Percentiles rank a stretch among this genome's conserved stretches.
phyloP scores from a whole-genome alignment of 2,888 invertebrate species.

The Taenaris catops region DNA sequence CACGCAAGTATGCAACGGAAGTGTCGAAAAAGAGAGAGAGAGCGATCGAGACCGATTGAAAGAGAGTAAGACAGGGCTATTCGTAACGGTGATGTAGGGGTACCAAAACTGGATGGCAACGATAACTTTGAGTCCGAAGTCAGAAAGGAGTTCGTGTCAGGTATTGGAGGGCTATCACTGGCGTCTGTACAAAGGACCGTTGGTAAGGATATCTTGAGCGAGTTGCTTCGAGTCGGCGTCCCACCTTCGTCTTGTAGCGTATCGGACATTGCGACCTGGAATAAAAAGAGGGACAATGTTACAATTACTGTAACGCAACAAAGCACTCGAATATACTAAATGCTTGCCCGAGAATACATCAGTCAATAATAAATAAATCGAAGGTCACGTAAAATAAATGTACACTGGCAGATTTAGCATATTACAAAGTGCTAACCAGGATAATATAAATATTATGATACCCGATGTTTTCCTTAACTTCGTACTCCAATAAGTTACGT shows the following conservation, averaged over 20 bases:
- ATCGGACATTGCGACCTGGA: conserved; percentile 56
- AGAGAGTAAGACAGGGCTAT: conserved; percentile 59
- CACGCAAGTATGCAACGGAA: too few species aligned
- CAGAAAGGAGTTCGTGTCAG: conserved; percentile 37
- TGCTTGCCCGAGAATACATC: too few species aligned
- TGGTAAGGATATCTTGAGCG: conserved; percentile 53
- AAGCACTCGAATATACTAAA: too few species aligned
- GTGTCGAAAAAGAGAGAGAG: too few species aligned
- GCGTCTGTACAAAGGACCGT: conserved; percentile 56
- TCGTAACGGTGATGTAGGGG: conserved; percentile 57
- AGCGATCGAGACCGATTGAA: conserved; percentile 54
- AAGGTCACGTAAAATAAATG: too few species aligned
- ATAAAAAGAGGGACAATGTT: conserved; percentile 33
- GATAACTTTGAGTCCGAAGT: conserved; percentile 62
- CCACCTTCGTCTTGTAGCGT: conserved; percentile 36
- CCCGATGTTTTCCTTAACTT: too few species aligned
- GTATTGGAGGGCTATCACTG: conserved; percentile 31
- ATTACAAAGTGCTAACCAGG: too few species aligned
- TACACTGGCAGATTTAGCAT: too few species aligned
- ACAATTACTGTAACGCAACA: too few species aligned
- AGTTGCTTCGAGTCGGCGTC: conserved; percentile 37
- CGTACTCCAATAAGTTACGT: too few species aligned
- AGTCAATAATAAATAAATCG: too few species aligned
- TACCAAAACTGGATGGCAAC: conserved; percentile 57
- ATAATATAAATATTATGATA: too few species aligned